Conservation (phyloP, 1,140 invertebrate genomes). For the Lasaia peninsularis region DNA sequence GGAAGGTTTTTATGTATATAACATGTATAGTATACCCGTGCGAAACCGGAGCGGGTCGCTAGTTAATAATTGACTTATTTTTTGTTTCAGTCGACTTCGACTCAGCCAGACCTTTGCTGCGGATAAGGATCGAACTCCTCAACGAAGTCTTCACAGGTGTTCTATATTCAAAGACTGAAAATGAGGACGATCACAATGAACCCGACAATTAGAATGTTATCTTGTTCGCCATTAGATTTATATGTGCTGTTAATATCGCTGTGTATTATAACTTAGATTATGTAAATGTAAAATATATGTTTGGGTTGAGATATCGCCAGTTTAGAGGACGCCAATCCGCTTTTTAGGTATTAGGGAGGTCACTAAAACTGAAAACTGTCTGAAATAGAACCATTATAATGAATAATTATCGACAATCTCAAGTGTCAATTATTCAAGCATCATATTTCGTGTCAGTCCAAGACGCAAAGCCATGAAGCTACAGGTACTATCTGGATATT, state of each 20-base stretch:
- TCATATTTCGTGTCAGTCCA: too few species aligned
- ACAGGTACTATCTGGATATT: too few species aligned
- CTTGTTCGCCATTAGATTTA: conserved; percentile 6
- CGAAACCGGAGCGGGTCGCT: too few species aligned
- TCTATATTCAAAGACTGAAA: conserved; percentile 1
- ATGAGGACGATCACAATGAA: conserved; percentile 4
- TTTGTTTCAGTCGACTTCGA: conserved; percentile 10
- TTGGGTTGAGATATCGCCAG: not conserved
- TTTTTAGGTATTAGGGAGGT: not conserved
- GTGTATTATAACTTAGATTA: conserved; percentile 7
- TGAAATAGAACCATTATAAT: too few species aligned
- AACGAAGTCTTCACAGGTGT: conserved; percentile 13
- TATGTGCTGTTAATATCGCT: conserved; percentile 7
- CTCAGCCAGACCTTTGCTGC: conserved; percentile 1
- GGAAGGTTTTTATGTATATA: too few species aligned
- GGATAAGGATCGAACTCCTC: conserved; percentile 7
- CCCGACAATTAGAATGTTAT: conserved; percentile 1
- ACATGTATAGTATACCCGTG: too few species aligned
- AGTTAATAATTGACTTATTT: not conserved
- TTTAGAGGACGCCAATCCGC: conserved; percentile 1
- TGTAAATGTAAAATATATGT: not conserved
- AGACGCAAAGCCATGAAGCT: too few species aligned
- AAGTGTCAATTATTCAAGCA: too few species aligned
- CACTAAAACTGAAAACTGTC: not conserved
- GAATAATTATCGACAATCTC: too few species aligned